Evolutionary conservation across 2,888 invertebrate species (phyloP).

Genomic region (Zhengitettix transpicula): DNA sequence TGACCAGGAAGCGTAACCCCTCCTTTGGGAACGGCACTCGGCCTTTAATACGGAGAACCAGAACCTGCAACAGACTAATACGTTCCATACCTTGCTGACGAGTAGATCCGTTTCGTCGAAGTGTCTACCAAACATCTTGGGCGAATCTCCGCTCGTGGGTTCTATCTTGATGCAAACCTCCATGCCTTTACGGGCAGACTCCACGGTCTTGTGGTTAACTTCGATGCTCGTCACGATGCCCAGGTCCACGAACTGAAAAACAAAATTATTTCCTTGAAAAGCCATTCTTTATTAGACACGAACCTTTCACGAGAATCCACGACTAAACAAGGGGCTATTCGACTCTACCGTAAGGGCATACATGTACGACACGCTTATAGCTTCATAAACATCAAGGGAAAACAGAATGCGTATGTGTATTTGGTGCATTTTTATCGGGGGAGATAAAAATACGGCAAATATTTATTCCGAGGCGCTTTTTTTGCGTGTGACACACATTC

Average conservation of each 20-base stretch:
- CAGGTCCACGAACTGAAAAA: slow-evolving; percentile 74
- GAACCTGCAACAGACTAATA: not conserved
- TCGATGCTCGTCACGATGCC: slow-evolving; percentile 92
- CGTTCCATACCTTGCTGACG: slow-evolving; percentile 69
- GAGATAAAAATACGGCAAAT: too few relatives aligned
- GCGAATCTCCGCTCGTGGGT: slow-evolving; percentile 91
- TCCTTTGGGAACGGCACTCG: too few relatives aligned
- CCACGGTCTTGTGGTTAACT: slow-evolving; percentile 86
- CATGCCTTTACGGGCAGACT: slow-evolving; percentile 86
- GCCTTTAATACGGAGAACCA: not conserved
- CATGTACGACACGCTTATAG: too few relatives aligned
- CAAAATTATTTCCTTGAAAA: slow-evolving; percentile 4
- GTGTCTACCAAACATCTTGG: slow-evolving; percentile 96
- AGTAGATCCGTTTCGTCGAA: slow-evolving; percentile 93
- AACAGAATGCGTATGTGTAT: too few relatives aligned
- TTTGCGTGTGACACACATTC: too few relatives aligned
- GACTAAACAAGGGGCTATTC: too few relatives aligned
- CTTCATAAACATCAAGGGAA: too few relatives aligned
- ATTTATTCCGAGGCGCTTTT: too few relatives aligned
- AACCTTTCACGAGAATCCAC: too few relatives aligned
- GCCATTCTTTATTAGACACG: too few relatives aligned
- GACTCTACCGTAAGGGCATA: too few relatives aligned
- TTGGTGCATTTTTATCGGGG: too few relatives aligned
- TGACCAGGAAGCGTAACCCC: not conserved
- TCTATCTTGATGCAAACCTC: slow-evolving; percentile 96